phyloP scores from a whole-genome alignment of 2,888 invertebrate genomes.

The Troides aeacus region DNA sequence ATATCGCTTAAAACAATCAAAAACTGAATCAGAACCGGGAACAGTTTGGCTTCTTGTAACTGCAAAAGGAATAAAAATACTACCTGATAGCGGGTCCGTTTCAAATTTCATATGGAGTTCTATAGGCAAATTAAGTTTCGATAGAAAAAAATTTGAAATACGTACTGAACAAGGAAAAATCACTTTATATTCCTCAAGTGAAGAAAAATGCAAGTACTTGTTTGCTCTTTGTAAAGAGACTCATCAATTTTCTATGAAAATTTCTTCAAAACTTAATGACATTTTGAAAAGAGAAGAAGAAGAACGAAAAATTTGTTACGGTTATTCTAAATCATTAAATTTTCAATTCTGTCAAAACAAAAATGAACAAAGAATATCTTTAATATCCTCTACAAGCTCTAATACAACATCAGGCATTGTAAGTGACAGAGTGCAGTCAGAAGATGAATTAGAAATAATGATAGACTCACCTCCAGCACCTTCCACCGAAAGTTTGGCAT shows the following conservation, averaged over 20 bases:
- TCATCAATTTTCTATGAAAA: slow-evolving; percentile 97
- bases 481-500: slow-evolving; percentile 90
- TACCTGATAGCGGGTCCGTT: slow-evolving; percentile 84
- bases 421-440: slow-evolving; percentile 95
- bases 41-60: slow-evolving; percentile 94
- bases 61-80: slow-evolving; percentile 94
- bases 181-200: slow-evolving; percentile 93
- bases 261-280: slow-evolving; percentile 91
- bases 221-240: slow-evolving; percentile 93
- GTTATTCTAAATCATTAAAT: slow-evolving; percentile 83
- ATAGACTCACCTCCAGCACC: slow-evolving; percentile 91
- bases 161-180: slow-evolving; percentile 93
- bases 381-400: slow-evolving; percentile 96
- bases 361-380: slow-evolving; percentile 90
- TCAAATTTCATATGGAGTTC: slow-evolving; percentile 96
- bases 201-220: slow-evolving; percentile 95
- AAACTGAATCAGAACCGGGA: slow-evolving; percentile 87
- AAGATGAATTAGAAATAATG: slow-evolving; percentile 95
- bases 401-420: slow-evolving; percentile 98
- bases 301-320: slow-evolving; percentile 84
- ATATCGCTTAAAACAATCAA: slow-evolving; percentile 89
- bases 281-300: slow-evolving; percentile 91
- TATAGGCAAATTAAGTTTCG: slow-evolving; percentile 96
- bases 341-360: slow-evolving; percentile 82
- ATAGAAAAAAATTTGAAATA: slow-evolving; percentile 98